These are phyloP conservation scores for Planiliza haematocheilus DNA, from an alignment of 2,113 vertebrate genomes.

Conservation along the genomic window DNA sequence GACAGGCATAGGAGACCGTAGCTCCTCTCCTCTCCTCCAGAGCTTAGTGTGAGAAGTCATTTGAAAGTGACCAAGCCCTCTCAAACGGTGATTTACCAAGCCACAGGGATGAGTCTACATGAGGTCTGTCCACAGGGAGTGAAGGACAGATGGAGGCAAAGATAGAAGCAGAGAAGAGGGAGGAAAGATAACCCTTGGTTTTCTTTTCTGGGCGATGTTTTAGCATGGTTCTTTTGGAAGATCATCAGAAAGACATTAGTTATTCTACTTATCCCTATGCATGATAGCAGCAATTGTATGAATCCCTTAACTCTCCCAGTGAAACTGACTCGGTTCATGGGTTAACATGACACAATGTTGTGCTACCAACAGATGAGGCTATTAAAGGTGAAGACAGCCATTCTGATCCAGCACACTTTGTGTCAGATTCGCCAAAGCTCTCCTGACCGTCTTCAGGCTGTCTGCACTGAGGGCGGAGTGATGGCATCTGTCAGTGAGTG, in stretches of 20 bases:
- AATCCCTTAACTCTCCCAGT: neutral
- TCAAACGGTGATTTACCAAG: slow-evolving; percentile 53
- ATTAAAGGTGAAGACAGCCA: neutral
- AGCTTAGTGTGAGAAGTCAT: slow-evolving; percentile 46
- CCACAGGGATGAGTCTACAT: slow-evolving; percentile 38
- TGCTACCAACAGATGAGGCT: neutral
- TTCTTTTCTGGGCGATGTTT: neutral
- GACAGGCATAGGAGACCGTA: too few species aligned
- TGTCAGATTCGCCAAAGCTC: too few species aligned
- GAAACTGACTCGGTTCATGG: neutral
- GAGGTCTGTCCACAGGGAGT: slow-evolving; percentile 47
- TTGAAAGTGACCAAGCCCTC: slow-evolving; percentile 55
- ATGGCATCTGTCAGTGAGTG: too few species aligned
- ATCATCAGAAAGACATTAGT: neutral
- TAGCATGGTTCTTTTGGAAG: too few species aligned
- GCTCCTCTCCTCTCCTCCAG: neutral
- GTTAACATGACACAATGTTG: neutral
- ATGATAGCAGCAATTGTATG: too few species aligned
- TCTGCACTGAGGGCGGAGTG: too few species aligned
- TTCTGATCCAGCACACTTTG: too few species aligned
- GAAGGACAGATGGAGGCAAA: slow-evolving; percentile 39
- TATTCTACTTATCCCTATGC: too few species aligned
- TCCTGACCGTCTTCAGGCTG: too few species aligned
- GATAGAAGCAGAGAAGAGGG: slow-evolving; percentile 15
- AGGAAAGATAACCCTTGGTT: slow-evolving; percentile 46